Base-by-base conservation (phyloP, 2,113 vertebrate species). In the Callorhinus ursinus region DNA sequence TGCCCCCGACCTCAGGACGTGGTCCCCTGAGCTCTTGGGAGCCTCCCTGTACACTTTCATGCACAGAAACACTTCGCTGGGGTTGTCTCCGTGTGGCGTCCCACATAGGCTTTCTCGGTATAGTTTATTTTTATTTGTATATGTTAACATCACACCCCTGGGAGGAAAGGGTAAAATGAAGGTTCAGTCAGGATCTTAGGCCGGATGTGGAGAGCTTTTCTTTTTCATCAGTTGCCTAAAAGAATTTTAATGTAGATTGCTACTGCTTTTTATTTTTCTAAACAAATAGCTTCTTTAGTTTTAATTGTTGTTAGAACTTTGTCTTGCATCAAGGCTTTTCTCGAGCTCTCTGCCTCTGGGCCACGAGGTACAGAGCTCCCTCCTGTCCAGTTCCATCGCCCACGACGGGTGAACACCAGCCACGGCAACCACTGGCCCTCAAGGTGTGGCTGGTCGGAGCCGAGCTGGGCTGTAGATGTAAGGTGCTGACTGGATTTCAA, bases 1-100 rank as follows among this genome's bases (percentile, higher is more conserved):
- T 28, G 36, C 81, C 49, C 28, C 7, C 1, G 9, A 9, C 87
- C 15, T 19, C 11, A 18, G 33, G 53, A 24, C 33, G 10, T 61
- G n/a, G 18, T 18, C 31, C 67, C 72, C 12, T 4, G 46, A 9
- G 6, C 72, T 36, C 92, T 22, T 2, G 13, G 5, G 61, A 49
- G 46, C 14, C 1, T 19, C 4, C 0, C 3, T 4, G 14, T 36
- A 31, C 11, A 2, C 39, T 63, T 55, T 4, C 7, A 6, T 18
- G 22, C 51, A n/a, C 74, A 36, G 51, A 55, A 84, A 2, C 18
- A 15, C 42, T n/a, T 39, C 7, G 1, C 16, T 3, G 59, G 57
- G 67, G 8, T 4, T 1, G 33, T 39, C 31, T 15, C 0, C 2
- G 0, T 1, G 11, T 10, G 61, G 59, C 0, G 0, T 14, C 19